Base-by-base conservation (phyloP, 2,113 vertebrate species). In the Oophaga pumilio region DNA sequence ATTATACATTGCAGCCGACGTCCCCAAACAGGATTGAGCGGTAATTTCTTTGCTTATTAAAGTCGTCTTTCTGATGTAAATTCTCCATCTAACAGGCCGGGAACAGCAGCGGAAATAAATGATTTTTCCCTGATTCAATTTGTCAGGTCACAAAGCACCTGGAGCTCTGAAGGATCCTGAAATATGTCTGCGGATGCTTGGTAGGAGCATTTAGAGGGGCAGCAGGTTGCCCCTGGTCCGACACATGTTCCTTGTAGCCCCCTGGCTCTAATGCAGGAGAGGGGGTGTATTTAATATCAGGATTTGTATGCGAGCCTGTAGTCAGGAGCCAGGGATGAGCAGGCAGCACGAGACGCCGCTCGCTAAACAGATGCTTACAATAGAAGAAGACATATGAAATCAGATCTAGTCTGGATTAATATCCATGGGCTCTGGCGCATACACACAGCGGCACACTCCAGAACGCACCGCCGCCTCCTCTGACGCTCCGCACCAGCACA, bases 81-180 rank as follows among this genome's bases (percentile, higher is more conserved):
- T 94, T 92, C 92, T 92, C 92, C 92, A 87, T 86, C 94, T 92
- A 91, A 93, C 92, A 95, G 56, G 93, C 94, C 90, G 95, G 94
- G 94, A 95, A 95, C 94, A 94, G 93, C 94, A 94, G 95, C 93
- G 93, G 93, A 95, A 95, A 95, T 95, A 96, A 96, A 95, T 95
- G 93, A 96, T 96, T 96, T 96, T 93, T 94, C 94, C 91, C 89
- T 96, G 95, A 97, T 96, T 97, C 94, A 94, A 97, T 96, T 97
- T 97, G 95, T 96, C 95, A 95, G 94, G 93, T 94, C 95, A 93
- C 93, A 64, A 82, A 94, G 94, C 94, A 95, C 95, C 95, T 90
- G 91, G 90, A 94, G 95, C 91, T 91, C 94, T 94, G 95, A 95
- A 94, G 92, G 94, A 92, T 93, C 94, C 92, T 97, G 96, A 97